Percentiles rank a stretch among this genome's conserved stretches.
Conservation (phyloP, 2,113 vertebrate genomes). For the Eurypyga helias region DNA sequence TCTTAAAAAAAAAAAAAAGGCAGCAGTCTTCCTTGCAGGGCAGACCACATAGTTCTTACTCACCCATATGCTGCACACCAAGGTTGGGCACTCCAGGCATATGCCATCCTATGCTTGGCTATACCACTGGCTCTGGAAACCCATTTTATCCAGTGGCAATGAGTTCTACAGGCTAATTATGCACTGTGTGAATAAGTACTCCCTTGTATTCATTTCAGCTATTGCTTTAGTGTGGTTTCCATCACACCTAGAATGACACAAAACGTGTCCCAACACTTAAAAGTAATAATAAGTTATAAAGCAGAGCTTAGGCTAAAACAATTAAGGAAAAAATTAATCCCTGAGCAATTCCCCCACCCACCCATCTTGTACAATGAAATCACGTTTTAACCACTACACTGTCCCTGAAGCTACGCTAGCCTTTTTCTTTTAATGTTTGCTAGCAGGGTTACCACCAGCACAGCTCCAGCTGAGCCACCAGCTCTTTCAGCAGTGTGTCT, state of each 20-base stretch:
- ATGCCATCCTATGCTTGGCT: conserved; percentile 23
- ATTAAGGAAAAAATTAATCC: neutral
- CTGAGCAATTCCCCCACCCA: conserved; percentile 26
- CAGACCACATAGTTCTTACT: conserved; percentile 50
- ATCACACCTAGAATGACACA: conserved; percentile 58
- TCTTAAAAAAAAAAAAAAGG: neutral
- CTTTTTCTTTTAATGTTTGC: conserved; percentile 38
- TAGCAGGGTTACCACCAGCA: conserved; percentile 58
- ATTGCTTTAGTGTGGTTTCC: conserved; percentile 60
- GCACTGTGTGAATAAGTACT: neutral
- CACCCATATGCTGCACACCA: conserved; percentile 16
- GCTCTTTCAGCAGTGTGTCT: conserved; percentile 42
- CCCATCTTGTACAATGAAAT: conserved; percentile 49
- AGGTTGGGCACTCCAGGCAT: conserved; percentile 36
- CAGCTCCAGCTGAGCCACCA: conserved; percentile 59
- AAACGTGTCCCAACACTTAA: conserved; percentile 7
- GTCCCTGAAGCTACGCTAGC: conserved; percentile 12
- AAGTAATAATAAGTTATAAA: conserved; percentile 41
- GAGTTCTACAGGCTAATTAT: conserved; percentile 17
- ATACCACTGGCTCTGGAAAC: conserved; percentile 24
- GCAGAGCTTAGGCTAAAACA: conserved; percentile 28
- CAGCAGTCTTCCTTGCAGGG: neutral
- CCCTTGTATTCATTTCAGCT: conserved; percentile 7
- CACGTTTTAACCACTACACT: conserved; percentile 47
- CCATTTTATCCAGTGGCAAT: conserved; percentile 40